Conservation (phyloP, 2,113 vertebrate genomes). For the Ophiodon elongatus region DNA sequence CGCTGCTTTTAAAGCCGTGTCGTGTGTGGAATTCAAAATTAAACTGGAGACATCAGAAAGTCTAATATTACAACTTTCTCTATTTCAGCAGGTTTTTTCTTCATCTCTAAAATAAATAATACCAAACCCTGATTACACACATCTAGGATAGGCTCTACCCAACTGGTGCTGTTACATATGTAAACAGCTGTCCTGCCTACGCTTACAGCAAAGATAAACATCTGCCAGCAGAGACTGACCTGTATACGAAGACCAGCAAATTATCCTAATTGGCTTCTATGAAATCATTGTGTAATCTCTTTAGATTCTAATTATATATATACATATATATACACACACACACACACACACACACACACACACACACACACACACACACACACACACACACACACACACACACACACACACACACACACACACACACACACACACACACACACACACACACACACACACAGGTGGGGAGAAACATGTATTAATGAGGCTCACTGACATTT, state of each 20-base stretch:
- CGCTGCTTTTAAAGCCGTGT: neutral
- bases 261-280: conserved; percentile 70
- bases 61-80: neutral
- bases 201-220: conserved; percentile 62
- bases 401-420: no score
- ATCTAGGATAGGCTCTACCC: conserved; percentile 30
- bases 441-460: neutral
- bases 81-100: neutral
- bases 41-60: neutral
- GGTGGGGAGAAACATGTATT: conserved; percentile 2
- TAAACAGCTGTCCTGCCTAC: conserved; percentile 63
- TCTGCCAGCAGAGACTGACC: conserved; percentile 61
- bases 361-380: no score
- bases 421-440: no score
- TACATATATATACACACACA: neutral
- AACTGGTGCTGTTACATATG: conserved; percentile 30
- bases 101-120: neutral
- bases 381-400: no score
- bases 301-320: conserved; percentile 57
- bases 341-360: neutral
- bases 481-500: conserved; percentile 39
- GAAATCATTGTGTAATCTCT: conserved; percentile 42
- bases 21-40: conserved; percentile 11
- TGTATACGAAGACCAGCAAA: conserved; percentile 46
- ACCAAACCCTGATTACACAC: neutral